Percentiles rank a stretch among this genome's conserved stretches.
Conservation (phyloP, 30 jellyfish, hydroid and myxozoan genomes). For the Aurelia aurita region DNA sequence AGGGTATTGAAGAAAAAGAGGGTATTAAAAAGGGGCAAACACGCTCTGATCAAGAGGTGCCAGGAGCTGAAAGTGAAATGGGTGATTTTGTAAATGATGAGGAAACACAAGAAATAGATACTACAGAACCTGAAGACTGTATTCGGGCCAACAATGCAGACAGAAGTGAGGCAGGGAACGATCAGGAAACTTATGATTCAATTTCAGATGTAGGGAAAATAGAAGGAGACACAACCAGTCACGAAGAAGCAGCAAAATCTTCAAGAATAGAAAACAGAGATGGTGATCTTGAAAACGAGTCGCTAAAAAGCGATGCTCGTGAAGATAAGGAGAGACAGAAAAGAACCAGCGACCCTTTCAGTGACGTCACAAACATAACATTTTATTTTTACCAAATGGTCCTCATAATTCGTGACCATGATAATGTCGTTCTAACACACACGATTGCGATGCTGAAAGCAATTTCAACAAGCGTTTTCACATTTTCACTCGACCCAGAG, state of each 20-base stretch:
- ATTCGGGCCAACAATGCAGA: not conserved
- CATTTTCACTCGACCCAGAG: slow-evolving; percentile 84
- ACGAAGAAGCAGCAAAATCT: not conserved
- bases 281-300: not conserved
- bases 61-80: not conserved
- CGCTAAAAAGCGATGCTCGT: not conserved
- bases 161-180: not conserved
- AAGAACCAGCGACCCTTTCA: slow-evolving; percentile 66
- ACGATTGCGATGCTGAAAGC: slow-evolving; percentile 64
- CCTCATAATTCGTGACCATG: slow-evolving; percentile 85
- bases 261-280: not conserved
- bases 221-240: not conserved
- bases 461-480: slow-evolving; percentile 79
- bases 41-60: not conserved
- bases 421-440: slow-evolving; percentile 61
- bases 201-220: not conserved
- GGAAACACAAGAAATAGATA: not conserved
- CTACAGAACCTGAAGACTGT: not conserved
- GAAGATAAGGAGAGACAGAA: not conserved
- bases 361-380: slow-evolving; percentile 74
- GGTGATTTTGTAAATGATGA: not conserved
- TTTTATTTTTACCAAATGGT: slow-evolving; percentile 93
- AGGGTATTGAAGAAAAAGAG: not conserved
- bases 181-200: not conserved
- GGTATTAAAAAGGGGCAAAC: not conserved